Conservation (phyloP, 2,113 vertebrate genomes). For the Pogonocichla stellata region DNA sequence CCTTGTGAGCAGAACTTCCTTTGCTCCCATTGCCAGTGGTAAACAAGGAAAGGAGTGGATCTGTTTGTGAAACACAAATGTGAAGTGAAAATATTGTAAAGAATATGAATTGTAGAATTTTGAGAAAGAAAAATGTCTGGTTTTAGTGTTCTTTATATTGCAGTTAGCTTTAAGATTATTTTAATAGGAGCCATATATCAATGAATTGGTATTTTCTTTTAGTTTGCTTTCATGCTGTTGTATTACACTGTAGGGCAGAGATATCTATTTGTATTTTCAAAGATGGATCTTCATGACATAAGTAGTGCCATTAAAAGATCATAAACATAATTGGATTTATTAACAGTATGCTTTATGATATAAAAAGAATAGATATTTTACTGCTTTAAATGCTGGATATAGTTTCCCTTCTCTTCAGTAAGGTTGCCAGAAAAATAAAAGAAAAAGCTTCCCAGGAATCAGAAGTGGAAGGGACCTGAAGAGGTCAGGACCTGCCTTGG, state of each 20-base stretch:
- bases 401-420: neutral
- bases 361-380: neutral
- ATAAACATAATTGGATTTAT: constrained; percentile 50
- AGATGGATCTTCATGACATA: constrained; percentile 17
- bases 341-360: neutral
- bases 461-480: neutral
- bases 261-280: constrained; percentile 23
- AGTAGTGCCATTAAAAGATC: constrained; percentile 37
- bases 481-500: neutral
- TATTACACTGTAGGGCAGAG: constrained; percentile 1
- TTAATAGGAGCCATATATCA: neutral
- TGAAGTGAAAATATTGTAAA: neutral
- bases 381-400: neutral
- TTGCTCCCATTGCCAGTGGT: neutral
- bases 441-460: neutral
- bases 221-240: neutral
- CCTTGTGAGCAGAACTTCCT: neutral
- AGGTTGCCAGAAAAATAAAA: neutral
- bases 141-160: neutral
- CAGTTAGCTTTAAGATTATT: neutral
- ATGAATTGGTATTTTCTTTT: neutral
- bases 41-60: neutral
- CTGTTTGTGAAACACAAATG: neutral
- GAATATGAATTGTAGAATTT: neutral
- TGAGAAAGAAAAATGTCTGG: neutral